Evolutionary conservation across 1,140 invertebrate genomes (phyloP).

Genomic region (Rhagoletis zephyria): DNA sequence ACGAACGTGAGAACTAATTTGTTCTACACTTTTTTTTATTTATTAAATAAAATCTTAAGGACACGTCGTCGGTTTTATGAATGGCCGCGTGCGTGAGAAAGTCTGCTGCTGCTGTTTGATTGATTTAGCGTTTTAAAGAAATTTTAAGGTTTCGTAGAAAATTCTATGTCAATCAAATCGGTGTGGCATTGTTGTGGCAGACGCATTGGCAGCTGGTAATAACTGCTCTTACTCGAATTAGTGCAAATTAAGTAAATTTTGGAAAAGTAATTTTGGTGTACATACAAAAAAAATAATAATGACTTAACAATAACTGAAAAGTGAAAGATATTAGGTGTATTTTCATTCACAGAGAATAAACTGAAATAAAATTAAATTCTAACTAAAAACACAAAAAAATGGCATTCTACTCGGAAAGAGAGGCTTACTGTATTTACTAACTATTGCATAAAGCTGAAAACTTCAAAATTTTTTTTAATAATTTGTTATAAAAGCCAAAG

Average conservation of each 20-base stretch:
- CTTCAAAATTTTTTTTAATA: too few relatives aligned
- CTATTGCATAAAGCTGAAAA: too few relatives aligned
- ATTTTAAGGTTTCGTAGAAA: slow-evolving; percentile 43
- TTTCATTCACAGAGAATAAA: too few relatives aligned
- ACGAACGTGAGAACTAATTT: background rate
- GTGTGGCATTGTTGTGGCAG: background rate
- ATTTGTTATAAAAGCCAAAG: too few relatives aligned
- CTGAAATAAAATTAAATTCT: too few relatives aligned
- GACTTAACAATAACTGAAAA: too few relatives aligned
- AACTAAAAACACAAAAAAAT: too few relatives aligned
- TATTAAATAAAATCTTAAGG: slow-evolving; percentile 22
- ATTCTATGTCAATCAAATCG: background rate
- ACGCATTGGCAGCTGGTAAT: slow-evolving; percentile 41
- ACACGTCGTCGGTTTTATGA: slow-evolving; percentile 45
- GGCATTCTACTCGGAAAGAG: too few relatives aligned
- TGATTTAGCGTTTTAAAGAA: slow-evolving; percentile 25
- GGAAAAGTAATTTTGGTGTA: background rate
- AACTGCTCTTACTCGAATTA: background rate
- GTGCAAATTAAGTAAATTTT: background rate
- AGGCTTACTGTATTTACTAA: too few relatives aligned
- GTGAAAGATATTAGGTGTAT: too few relatives aligned
- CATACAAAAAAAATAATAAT: too few relatives aligned
- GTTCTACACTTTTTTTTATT: background rate
- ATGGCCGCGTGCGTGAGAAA: slow-evolving; percentile 22
- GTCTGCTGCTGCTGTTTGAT: background rate